Base-by-base conservation (phyloP, 2,113 vertebrate species). In the Xenopus borealis region DNA sequence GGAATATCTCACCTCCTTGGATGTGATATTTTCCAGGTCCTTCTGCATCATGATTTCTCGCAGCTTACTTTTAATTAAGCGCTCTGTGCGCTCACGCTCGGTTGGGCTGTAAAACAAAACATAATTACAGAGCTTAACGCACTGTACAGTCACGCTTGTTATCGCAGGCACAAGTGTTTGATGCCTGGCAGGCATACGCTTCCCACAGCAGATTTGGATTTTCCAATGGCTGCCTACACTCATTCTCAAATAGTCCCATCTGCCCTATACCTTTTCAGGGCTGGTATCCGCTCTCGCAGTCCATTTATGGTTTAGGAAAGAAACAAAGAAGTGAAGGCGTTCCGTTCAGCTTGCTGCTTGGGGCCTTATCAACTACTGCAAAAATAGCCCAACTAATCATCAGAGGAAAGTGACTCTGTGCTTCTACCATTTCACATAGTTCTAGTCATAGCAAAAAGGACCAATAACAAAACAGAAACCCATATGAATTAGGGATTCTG, bases 41-140 rank as follows among this genome's bases (percentile, higher is more conserved):
- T 94, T 98, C 87, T 98, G 97, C 96, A 98, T 99, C 97, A 99
- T 99, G 74, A 99, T 98, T 85, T 98, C 97, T 62, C 96, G 85
- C 82, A 99, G 90, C 19, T 96, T 94, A 44, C 88, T 92, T 85
- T 95, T 98, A 83, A 99, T 97, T 12, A 98, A 86, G n/a, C 94
- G 88, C 69, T 99, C 97, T 0, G 95, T 98, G 70, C 95, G 92
- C 17, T 97, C 97, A 30, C 96, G 90, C 85, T 99, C 97, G 11
- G 97, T 99, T 61, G 97, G 97, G 83, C 97, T 99, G 86, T 10
- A 69, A 57, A 79, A 65, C 84, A 57, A 62, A 77, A 81, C 45
- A 67, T 12, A 67, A 50, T 23, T 20, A 40, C 46, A 58, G 66
- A n/a, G 58, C 20, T 68, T 68, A 68, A 75, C 20, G 19, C 17